Evolutionary conservation across 2,888 invertebrate genomes (phyloP), one percentile per base, ranked within the genome.

Genomic region (Tineola bisselliella): DNA sequence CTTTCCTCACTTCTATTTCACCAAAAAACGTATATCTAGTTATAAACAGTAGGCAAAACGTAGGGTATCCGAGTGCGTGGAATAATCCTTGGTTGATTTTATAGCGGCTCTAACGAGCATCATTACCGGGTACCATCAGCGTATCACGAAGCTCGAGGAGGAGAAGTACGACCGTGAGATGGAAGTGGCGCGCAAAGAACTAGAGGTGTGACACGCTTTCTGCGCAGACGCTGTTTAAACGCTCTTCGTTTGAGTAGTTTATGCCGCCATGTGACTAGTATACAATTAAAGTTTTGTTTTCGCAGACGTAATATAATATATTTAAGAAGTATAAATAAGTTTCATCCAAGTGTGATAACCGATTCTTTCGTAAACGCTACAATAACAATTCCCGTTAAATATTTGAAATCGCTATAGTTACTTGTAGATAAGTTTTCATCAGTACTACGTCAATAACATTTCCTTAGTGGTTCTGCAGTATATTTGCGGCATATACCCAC

Each of bases 81-180:
- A 77, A 75, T 87, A 86, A 87, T 72, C 65, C 66, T 74, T 80
- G 70, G 72, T 86, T 87, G 80, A 80, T 87, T 72, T 88, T 87
- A 69, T 88, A 91, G 91, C 90, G 72, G 88, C 84, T 87, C 88
- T 91, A 79, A 91, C 90, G 88, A 90, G 90, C 86, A 88, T 90
- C 88, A 84, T 91, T 80, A 91, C 89, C 88, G 90, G 91, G 79
- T 94, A 95, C 89, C 92, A 96, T 89, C 90, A 91, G 77, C 92
- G 93, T 89, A 93, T 96, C 87, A 87, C 80, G 81, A 88, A 89
- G 75, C 91, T 96, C 82, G 96, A 97, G 88, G 92, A 93, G 83
- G 91, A 94, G 89, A 98, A 98, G 91, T 98, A 96, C 91, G 99
- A 99, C 91, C 92, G 97, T 90, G 99, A 99, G 90, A 91, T 93